Evolutionary conservation across 2,888 invertebrate genomes (phyloP), one percentile per base, ranked within the genome.

Genomic region (Zaprionus obscuricornis): DNA sequence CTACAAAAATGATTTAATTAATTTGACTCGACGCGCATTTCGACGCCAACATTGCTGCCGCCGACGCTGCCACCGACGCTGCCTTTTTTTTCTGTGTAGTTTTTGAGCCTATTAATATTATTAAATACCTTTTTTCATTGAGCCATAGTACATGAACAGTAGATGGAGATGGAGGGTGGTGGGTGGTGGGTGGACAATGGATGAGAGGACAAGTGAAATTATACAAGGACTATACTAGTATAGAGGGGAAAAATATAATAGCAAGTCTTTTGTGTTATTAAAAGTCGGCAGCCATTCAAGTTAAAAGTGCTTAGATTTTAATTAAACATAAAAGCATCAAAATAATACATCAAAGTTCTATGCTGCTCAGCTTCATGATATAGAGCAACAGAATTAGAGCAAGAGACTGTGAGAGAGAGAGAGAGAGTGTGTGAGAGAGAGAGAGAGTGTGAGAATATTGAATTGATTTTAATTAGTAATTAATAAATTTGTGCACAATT

Each of bases 271-370:
- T 81, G 71, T 62, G 27, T 36, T 52, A 37, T 50, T 62, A 68
- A 55, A 54, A 60, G 62, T n/a, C n/a, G n/a, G 85, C 64, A 78
- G 71, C 85, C 82, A 73, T 74, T 77, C 70, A 78, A 84, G 78
- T 77, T 56, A 67, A 81, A 81, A 73, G 82, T 70, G 67, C 45
- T 70, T 67, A 70, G 70, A 67, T 73, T 81, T 82, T 78, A 78
- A 78, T 78, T 78, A 78, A 66, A 67, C 65, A 52, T 50, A 56
- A 45, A 8, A 6, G 29, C 10, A 17, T 37, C 4, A 7, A 67
- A 60, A 50, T 60, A 57, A 58, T 54, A 84, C 85, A 77, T 78
- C 78, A 78, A 78, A 78, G 78, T 42, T 7, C 4, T n/a, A 62
- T 24, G 39, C 20, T 29, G 27, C 14, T 40, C 37, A 37, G 49